Evolutionary conservation across 2,888 invertebrate species (phyloP).

Genomic region (Andricus curvator): DNA sequence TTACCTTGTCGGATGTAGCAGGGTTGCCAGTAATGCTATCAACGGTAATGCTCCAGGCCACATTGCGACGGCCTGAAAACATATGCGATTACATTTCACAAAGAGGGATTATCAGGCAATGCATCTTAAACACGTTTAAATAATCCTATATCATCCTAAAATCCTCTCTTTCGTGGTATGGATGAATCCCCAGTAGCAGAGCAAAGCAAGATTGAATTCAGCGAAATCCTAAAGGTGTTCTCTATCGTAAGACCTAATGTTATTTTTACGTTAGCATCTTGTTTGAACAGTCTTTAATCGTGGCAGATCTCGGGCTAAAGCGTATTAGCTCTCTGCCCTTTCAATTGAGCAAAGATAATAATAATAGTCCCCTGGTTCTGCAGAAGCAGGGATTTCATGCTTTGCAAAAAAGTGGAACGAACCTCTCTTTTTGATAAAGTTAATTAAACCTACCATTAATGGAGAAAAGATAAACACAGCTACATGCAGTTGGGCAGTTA

Average conservation of each 20-base stretch:
- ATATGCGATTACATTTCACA: conserved; percentile 64
- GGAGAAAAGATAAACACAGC: not conserved
- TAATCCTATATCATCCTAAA: conserved; percentile 22
- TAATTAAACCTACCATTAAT: conserved; percentile 8
- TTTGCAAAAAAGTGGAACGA: not conserved
- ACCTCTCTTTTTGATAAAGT: not conserved
- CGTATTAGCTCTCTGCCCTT: not conserved
- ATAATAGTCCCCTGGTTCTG: not conserved
- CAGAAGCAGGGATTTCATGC: not conserved
- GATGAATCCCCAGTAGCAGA: not conserved
- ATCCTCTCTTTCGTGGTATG: not conserved
- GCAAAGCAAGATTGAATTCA: not conserved
- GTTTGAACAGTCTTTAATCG: conserved; percentile 53
- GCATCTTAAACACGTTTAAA: conserved; percentile 27
- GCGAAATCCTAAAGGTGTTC: not conserved
- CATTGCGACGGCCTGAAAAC: conserved; percentile 77
- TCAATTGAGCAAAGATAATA: conserved; percentile 21
- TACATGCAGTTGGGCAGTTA: not conserved
- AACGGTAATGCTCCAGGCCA: conserved; percentile 77
- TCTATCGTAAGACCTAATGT: not conserved
- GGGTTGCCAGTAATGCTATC: conserved; percentile 74
- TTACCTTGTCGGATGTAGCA: conserved; percentile 75
- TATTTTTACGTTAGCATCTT: conserved; percentile 40
- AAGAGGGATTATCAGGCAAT: conserved; percentile 49
- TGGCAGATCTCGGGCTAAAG: conserved; percentile 48